Conservation (phyloP, 2,113 vertebrate genomes). For the Emydura subglobosa region DNA sequence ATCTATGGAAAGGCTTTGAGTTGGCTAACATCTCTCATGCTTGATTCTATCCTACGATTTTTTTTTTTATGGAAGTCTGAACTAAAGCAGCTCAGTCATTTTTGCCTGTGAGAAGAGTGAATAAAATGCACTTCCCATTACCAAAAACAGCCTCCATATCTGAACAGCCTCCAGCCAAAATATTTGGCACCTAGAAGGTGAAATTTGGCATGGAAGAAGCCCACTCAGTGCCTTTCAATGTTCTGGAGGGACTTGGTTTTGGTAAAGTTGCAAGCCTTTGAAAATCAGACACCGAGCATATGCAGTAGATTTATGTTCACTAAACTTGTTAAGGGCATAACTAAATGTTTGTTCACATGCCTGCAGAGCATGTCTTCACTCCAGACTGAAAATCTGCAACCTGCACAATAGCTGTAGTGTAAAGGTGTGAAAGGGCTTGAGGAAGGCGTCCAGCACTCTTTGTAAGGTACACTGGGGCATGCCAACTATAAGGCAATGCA, state of each 20-base stretch:
- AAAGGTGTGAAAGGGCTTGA: background rate
- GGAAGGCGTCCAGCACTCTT: background rate
- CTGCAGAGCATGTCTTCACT: background rate
- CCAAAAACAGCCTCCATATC: slow-evolving; percentile 14
- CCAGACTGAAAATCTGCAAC: background rate
- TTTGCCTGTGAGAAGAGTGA: slow-evolving; percentile 4
- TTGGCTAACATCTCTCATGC: background rate
- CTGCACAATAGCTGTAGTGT: background rate
- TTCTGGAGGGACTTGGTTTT: background rate
- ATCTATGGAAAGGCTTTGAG: background rate
- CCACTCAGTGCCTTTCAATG: background rate
- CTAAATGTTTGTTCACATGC: background rate
- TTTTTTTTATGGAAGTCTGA: slow-evolving; percentile 5
- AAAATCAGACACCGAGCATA: background rate
- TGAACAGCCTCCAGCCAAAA: slow-evolving; percentile 5
- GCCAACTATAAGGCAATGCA: background rate
- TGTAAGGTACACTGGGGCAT: background rate
- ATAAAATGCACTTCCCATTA: background rate
- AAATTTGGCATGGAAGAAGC: background rate
- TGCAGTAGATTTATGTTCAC: background rate
- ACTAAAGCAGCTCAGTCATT: background rate
- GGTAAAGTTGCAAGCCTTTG: background rate
- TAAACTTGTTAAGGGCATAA: background rate
- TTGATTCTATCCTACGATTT: fast-evolving
- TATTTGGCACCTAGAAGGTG: fast-evolving